Evolutionary conservation across 2,797 vertebrate species (phyloP).

Genomic region (Characodon lateralis): DNA sequence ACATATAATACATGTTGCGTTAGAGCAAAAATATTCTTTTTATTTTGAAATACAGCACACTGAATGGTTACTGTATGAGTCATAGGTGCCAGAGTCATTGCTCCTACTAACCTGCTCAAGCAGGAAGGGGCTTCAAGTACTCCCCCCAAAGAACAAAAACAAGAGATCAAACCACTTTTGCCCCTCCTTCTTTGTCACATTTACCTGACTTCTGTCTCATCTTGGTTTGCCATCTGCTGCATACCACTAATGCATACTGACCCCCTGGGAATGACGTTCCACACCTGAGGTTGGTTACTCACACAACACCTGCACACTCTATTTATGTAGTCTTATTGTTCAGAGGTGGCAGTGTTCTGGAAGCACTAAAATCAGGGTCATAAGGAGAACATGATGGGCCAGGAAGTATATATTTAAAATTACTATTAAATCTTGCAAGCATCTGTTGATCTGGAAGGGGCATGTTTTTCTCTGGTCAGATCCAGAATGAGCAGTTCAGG

Average conservation of each 20-base stretch:
- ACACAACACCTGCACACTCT: constrained; percentile 48
- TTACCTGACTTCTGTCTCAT: constrained; percentile 66
- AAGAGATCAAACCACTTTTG: constrained; percentile 46
- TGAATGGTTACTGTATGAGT: background rate
- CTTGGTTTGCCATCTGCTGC: constrained; percentile 69
- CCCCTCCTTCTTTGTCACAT: constrained; percentile 45
- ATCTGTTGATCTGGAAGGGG: background rate
- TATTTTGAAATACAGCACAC: background rate
- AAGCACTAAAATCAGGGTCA: constrained; percentile 1
- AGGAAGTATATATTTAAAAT: background rate
- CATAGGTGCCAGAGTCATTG: background rate
- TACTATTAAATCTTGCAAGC: background rate
- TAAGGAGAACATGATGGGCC: background rate
- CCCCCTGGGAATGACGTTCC: constrained; percentile 49
- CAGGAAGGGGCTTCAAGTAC: constrained; percentile 23
- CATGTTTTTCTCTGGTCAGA: background rate
- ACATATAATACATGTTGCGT: background rate
- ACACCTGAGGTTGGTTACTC: constrained; percentile 69
- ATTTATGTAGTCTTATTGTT: constrained; percentile 25
- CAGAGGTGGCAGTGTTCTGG: background rate
- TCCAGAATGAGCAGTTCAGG: background rate
- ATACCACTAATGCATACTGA: constrained; percentile 45
- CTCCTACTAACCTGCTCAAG: background rate
- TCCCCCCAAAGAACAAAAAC: constrained; percentile 19
- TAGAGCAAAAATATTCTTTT: background rate